phyloP scores from a whole-genome alignment of 2,797 vertebrate species.

The Rachycentron canadum region DNA sequence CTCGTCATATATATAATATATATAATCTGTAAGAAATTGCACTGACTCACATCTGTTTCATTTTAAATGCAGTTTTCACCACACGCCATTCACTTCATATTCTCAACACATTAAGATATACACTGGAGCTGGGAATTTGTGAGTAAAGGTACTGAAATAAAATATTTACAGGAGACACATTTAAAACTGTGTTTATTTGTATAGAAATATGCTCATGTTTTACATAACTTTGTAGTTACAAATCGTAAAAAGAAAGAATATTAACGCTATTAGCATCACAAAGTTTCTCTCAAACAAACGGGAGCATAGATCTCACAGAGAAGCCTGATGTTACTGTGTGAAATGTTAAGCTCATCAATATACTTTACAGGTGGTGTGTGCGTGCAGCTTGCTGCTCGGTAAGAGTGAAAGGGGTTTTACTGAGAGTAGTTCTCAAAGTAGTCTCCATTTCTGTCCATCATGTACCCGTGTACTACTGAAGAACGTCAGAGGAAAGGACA shows the following conservation, averaged over 20 bases:
- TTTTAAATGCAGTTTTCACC: neutral
- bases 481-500: conserved; percentile 58
- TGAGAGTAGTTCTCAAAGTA: conserved; percentile 50
- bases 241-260: conserved; percentile 83
- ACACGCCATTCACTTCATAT: neutral
- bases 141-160: conserved; percentile 31
- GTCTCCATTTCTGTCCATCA: conserved; percentile 64
- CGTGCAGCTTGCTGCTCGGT: conserved; percentile 62
- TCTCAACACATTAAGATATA: neutral
- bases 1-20: too few species aligned
- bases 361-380: conserved; percentile 54
- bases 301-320: conserved; percentile 68
- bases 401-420: conserved; percentile 50
- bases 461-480: conserved; percentile 66
- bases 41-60: neutral
- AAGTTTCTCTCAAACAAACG: conserved; percentile 73
- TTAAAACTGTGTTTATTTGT: conserved; percentile 85
- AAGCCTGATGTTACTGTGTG: conserved; percentile 75
- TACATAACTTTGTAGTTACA: conserved; percentile 83
- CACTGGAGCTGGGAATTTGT: neutral
- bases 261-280: conserved; percentile 82
- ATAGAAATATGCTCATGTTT: conserved; percentile 87
- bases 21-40: neutral
- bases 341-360: conserved; percentile 79
- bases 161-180: conserved; percentile 62